Evolutionary conservation across 2,888 invertebrate species (phyloP), one percentile per base, ranked within the genome.

Genomic region (Nipponacmea schrenckii): DNA sequence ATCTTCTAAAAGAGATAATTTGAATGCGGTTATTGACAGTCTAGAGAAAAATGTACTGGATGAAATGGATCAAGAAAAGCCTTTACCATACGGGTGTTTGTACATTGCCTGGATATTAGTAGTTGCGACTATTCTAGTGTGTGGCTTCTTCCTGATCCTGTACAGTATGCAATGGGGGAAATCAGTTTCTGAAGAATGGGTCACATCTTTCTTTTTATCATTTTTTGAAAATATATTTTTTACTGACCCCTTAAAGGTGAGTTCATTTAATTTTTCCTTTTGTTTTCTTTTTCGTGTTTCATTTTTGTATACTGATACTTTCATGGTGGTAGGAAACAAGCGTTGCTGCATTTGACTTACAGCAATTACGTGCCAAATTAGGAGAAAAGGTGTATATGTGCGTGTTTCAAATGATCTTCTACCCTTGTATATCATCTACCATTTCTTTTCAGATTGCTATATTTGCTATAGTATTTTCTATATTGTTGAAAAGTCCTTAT

Each of bases 121-220:
- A 15, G 64, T 84, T 8, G 44, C 81, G 12, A 79, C 81, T 17
- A 84, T 88, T 45, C 27, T 77, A 5, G 79, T 82, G 2, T 85
- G 87, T 8, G 82, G 84, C 48, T 87, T 90, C 81, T 89, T 90
- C 78, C 82, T 88, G 24, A 83, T 89, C 81, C 82, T 89, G 15
- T 90, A 88, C 82, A 89, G 88, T 68, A 85, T 90, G 75, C 79
- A 88, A 75, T 90, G 90, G 85, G 90, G 90, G 1, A 87, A 88
- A 75, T 84, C 83, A 63, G 88, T 88, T 68, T 86, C 89, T 1
- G 86, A 87, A 45, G 85, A 88, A 74, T 90, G 90, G 90, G 82
- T 90, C 5, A 84, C 87, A 0, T 83, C 89, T 4, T 85, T 89
- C 71, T 69, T 88, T 20, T 63, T 88, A 15, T 84, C 88, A 1